Conservation (phyloP, 2,113 vertebrate species). For the Charadrius vociferus region DNA sequence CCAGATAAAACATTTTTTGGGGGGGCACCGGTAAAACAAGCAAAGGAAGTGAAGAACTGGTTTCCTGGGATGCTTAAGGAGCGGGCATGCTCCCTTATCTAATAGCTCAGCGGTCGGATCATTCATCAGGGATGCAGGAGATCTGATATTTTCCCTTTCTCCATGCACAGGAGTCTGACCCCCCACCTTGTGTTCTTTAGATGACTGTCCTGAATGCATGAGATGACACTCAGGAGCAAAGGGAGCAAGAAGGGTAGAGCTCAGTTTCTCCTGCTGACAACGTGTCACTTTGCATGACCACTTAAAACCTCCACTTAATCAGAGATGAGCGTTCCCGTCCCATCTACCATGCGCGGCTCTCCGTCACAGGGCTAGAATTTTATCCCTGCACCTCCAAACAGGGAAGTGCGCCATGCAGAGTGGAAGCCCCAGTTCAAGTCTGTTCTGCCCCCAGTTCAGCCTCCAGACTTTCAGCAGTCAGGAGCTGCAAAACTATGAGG, state of each 20-base stretch:
- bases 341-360: accelerated
- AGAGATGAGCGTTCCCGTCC: neutral
- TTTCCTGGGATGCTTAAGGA: neutral
- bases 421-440: neutral
- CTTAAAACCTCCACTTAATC: neutral
- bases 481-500: neutral
- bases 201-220: neutral
- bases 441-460: neutral
- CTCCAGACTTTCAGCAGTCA: neutral
- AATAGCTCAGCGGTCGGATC: neutral
- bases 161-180: conserved; percentile 39
- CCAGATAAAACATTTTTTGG: neutral
- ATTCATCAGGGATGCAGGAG: neutral
- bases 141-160: neutral
- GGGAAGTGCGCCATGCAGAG: accelerated
- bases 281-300: conserved; percentile 13
- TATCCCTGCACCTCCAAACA: neutral
- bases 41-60: neutral
- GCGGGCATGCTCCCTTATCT: neutral
- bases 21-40: neutral
- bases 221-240: neutral
- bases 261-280: conserved; percentile 38
- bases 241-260: neutral
- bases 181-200: conserved; percentile 12
- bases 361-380: neutral